These are phyloP conservation scores for Hecatera dysodea DNA, from an alignment of 2,888 invertebrate species.

Conservation along the genomic window DNA sequence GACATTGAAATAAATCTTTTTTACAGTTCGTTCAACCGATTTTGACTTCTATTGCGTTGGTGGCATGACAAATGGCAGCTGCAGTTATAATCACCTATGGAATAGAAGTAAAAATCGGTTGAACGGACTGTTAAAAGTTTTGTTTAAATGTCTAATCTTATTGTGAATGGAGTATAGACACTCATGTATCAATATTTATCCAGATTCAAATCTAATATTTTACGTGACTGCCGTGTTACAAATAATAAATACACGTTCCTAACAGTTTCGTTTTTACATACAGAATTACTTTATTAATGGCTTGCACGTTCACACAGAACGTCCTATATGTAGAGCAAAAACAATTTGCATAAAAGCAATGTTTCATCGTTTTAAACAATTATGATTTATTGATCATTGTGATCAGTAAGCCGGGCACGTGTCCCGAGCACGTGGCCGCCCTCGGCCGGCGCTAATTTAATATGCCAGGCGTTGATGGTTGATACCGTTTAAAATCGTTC, in stretches of 20 bases:
- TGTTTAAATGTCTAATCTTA: too few species aligned
- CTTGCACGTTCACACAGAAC: not conserved
- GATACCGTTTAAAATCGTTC: conserved; percentile 64
- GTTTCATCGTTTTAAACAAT: conserved; percentile 33
- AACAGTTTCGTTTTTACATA: conserved; percentile 17
- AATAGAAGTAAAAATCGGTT: too few species aligned
- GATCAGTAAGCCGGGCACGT: conserved; percentile 51
- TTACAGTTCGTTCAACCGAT: too few species aligned
- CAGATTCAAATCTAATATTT: conserved; percentile 30
- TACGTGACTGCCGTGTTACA: conserved; percentile 19
- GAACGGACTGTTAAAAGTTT: too few species aligned
- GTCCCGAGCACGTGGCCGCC: conserved; percentile 51
- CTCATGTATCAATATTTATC: conserved; percentile 13
- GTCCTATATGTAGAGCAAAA: not conserved
- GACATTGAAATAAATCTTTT: too few species aligned
- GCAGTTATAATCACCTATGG: too few species aligned
- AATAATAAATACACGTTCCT: not conserved
- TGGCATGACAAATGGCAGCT: too few species aligned
- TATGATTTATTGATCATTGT: conserved; percentile 57
- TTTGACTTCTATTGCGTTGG: too few species aligned
- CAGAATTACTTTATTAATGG: conserved; percentile 25
- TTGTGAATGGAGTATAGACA: too few species aligned
- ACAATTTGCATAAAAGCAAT: conserved; percentile 33
- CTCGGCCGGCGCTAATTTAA: conserved; percentile 53
- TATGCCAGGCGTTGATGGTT: conserved; percentile 56